These are phyloP conservation scores for Archaeoteleia sp. DNA, from an alignment of 2,888 invertebrate genomes.

Conservation along the genomic window DNA sequence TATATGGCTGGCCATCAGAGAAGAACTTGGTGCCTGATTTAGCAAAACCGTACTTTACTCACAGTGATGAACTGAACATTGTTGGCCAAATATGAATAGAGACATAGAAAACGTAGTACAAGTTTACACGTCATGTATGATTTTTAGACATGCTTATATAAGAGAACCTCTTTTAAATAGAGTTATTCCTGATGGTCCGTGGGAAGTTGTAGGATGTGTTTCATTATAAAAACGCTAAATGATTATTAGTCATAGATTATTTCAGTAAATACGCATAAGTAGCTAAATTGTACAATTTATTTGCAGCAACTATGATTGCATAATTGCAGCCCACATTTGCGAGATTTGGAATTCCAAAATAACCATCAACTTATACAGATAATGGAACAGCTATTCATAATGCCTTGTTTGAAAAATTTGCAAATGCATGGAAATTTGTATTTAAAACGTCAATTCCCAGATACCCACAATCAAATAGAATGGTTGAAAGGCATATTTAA, in stretches of 20 bases:
- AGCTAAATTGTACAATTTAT: slow-evolving; percentile 10
- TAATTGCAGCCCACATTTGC: slow-evolving; percentile 41
- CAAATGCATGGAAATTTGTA: slow-evolving; percentile 38
- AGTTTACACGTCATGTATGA: slow-evolving; percentile 47
- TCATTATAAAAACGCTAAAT: slow-evolving; percentile 24
- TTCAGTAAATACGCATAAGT: slow-evolving; percentile 46
- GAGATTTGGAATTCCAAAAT: slow-evolving; percentile 38
- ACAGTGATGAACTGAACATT: neutral
- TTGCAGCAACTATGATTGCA: slow-evolving; percentile 15
- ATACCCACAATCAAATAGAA: slow-evolving; percentile 49
- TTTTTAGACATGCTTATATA: slow-evolving; percentile 22
- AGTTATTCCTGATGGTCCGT: slow-evolving; percentile 44
- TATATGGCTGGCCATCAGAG: slow-evolving; percentile 8
- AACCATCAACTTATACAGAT: slow-evolving; percentile 43
- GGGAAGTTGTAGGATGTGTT: slow-evolving; percentile 46
- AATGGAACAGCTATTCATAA: slow-evolving; percentile 48
- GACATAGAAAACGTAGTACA: slow-evolving; percentile 51
- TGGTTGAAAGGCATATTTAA: slow-evolving; percentile 53
- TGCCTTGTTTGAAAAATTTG: slow-evolving; percentile 34
- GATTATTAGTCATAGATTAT: slow-evolving; percentile 41
- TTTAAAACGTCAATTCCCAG: slow-evolving; percentile 40
- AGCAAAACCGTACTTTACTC: slow-evolving; percentile 2
- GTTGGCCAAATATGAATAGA: no score
- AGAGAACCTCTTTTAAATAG: slow-evolving; percentile 42
- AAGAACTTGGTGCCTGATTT: neutral